These are phyloP conservation scores for Corydoras sp. DNA, from an alignment of 2,113 vertebrate species.

Conservation along the genomic window DNA sequence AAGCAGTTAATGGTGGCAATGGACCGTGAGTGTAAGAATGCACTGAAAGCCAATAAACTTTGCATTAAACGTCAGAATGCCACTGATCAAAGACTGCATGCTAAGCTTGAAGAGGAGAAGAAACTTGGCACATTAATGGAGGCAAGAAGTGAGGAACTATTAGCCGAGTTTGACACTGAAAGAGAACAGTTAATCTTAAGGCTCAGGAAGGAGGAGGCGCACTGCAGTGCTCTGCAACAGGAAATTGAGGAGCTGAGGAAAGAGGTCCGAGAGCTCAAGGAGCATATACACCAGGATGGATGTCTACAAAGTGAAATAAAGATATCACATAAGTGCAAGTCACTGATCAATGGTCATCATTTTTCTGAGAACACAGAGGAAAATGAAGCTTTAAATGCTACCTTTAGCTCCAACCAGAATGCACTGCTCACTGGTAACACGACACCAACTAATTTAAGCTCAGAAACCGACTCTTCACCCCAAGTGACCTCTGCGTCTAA, in stretches of 20 bases:
- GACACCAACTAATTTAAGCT: constrained; percentile 31
- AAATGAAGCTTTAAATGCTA: constrained; percentile 53
- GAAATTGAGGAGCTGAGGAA: constrained; percentile 77
- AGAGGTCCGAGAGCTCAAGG: constrained; percentile 45
- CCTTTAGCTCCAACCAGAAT: constrained; percentile 46
- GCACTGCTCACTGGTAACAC: constrained; percentile 23
- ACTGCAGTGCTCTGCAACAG: constrained; percentile 74
- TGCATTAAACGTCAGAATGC: constrained; percentile 79
- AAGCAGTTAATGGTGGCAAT: constrained; percentile 87
- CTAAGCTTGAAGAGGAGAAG: constrained; percentile 79
- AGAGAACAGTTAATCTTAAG: constrained; percentile 85
- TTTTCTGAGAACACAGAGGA: constrained; percentile 50
- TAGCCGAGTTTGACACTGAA: constrained; percentile 92
- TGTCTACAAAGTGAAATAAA: constrained; percentile 9
- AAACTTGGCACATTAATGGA: constrained; percentile 80
- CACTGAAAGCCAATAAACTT: constrained; percentile 78
- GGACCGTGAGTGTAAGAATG: constrained; percentile 90
- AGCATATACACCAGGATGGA: constrained; percentile 6
- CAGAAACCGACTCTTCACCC: constrained; percentile 42
- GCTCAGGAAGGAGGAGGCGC: constrained; percentile 86
- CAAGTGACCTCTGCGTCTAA: constrained; percentile 40
- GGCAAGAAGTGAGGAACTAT: constrained; percentile 87
- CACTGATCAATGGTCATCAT: constrained; percentile 71
- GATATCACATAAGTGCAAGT: constrained; percentile 39
- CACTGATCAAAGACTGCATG: constrained; percentile 65